Base-by-base conservation (phyloP, 2,888 invertebrate species). In the Aspidapion aeneum region DNA sequence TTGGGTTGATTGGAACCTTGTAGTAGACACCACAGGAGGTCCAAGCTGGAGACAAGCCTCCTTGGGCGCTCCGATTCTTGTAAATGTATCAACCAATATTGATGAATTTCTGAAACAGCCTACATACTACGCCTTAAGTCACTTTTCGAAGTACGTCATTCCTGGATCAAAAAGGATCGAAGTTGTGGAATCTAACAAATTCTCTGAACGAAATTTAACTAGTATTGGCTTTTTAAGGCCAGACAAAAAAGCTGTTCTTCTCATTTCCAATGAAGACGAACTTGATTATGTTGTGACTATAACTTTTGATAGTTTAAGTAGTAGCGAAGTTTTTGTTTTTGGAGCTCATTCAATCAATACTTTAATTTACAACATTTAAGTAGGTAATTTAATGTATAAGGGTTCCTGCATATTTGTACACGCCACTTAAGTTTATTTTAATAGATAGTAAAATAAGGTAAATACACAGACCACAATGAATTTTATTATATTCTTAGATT, bases 1-100 rank as follows among this genome's bases (percentile, higher is more conserved):
- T 1, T 96, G 94, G 93, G 84, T 91, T 0, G 94, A 96, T 77
- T 96, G 94, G 94, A 95, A 96, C 77, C 79, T 94, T 50, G 89
- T 87, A 20, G 76, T 95, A 18, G 83, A 91, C 74, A 78, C 83
- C 61, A 67, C 74, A 0, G 94, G 94, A 20, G 93, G 93, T 1
- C 94, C 94, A 0, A 91, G 88, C 74, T 91, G 90, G 88, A 86
- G 84, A 0, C 74, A 83, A 1, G 92, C 93, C 78, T 86, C 83
- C 19, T 19, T 52, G 17, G 52, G 18, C 3, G 52, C 52, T 7
- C 86, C 94, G 0, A 87, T 95, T 57, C 81, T 90, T 61, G 84
- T 88, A 0, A 84, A 87, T 67, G 52, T n/a, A 3, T 5, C 5
- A 9, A 72, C 81, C 1, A 76, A 77, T 1, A 74, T 72, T 0